Evolutionary conservation across 2,888 invertebrate species (phyloP).

Genomic region (Rhopalosiphum nymphaeae): DNA sequence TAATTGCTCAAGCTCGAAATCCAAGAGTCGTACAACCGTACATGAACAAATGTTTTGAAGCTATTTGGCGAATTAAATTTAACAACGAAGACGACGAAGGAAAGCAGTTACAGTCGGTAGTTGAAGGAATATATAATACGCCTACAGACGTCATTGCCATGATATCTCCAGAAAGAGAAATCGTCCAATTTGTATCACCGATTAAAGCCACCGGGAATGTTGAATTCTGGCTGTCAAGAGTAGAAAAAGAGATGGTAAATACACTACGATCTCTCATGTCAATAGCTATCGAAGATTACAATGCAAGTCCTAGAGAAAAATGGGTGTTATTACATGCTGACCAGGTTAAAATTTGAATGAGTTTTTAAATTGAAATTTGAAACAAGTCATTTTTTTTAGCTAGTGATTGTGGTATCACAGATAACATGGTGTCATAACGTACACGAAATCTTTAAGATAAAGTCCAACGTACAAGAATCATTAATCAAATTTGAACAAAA

Average conservation of each 20-base stretch:
- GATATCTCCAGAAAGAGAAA: conserved; percentile 88
- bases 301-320: conserved; percentile 75
- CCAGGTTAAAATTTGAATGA: conserved; percentile 73
- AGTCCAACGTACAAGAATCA: conserved; percentile 71
- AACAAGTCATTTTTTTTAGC: conserved; percentile 71
- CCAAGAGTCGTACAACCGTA: conserved; percentile 92
- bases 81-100: conserved; percentile 81
- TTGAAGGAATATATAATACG: conserved; percentile 70
- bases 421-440: conserved; percentile 90
- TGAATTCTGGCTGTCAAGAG: conserved; percentile 94
- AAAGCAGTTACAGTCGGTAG: background rate
- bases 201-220: conserved; percentile 95
- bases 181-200: conserved; percentile 80
- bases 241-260: conserved; percentile 89
- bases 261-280: conserved; percentile 84
- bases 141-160: conserved; percentile 86
- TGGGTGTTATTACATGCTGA: conserved; percentile 84
- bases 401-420: conserved; percentile 89
- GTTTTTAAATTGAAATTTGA: conserved; percentile 16
- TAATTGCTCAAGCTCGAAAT: conserved; percentile 95
- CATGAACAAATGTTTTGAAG: conserved; percentile 95
- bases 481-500: conserved; percentile 68
- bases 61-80: conserved; percentile 89
- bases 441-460: conserved; percentile 78
- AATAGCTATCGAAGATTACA: conserved; percentile 79